Base-by-base conservation (phyloP, 2,113 vertebrate species). In the Etia nguti region DNA sequence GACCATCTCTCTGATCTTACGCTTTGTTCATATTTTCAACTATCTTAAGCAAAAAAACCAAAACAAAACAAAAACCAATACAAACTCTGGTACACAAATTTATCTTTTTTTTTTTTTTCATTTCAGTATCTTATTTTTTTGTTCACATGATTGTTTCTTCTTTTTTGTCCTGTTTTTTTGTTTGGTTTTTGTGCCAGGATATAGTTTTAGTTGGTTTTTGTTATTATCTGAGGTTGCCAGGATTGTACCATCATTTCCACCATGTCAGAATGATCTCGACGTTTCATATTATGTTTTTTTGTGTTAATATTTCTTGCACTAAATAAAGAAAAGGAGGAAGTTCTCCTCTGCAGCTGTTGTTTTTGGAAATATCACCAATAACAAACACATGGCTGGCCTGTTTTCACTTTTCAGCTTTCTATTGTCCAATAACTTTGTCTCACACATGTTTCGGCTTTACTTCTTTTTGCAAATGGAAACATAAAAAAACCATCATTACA, bases 1-100 rank as follows among this genome's bases (percentile, higher is more conserved):
- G 11, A 68, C 36, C 34, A 15, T 24, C n/a, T 68, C 12, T 1
- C 36, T 68, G 62, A 41, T 41, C 36, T 68, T 24, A 68, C 0
- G 2, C 20, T 13, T 65, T 65, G 60, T n/a, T 65, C 60, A 65
- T 38, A 65, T 65, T 65, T 65, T 65, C 31, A 36, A 10, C 60
- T 3, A 65, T n/a, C 36, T 5, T 41, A 22, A 68, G 34, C 38
- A 65, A 38, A 12, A 59, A 38, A 8, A 0, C n/a, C n/a, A n/a
- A 7, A 4, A 3, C 2, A 8, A 8, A 0, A 0, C 0, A 13
- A 22, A 68, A 68, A 24, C 11, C 34, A 41, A 41, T 15, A 41
- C 12, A 70, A 70, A 4, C n/a, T 6, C 38, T 43, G 13, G 38
- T 73, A 26, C 38, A 73, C 8, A 1, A 46, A 22, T 73, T 46